Percentiles rank a stretch among this genome's conserved stretches.
These are phyloP conservation scores for Echinometra lucunter DNA, from an alignment of 53 echinoderm and acorn worm species.

Conservation along the genomic window DNA sequence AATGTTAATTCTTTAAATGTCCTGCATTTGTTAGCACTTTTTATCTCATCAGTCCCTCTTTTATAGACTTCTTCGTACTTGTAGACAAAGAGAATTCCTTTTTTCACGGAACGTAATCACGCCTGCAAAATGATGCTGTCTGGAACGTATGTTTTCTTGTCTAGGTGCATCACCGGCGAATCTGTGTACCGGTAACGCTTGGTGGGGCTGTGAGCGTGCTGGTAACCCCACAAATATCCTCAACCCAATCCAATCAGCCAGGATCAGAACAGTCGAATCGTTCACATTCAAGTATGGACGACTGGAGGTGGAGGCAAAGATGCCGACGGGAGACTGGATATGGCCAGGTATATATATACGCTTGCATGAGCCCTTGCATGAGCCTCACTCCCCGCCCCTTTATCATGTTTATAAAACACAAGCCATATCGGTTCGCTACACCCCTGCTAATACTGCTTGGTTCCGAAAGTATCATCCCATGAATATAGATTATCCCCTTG, in stretches of 20 bases:
- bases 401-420: too few relatives aligned
- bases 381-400: too few relatives aligned
- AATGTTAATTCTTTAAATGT: too few relatives aligned
- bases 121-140: background rate
- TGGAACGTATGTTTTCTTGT: background rate
- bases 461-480: too few relatives aligned
- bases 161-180: slow-evolving; percentile 86
- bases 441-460: too few relatives aligned
- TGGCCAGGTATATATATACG: slow-evolving; percentile 84
- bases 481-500: too few relatives aligned
- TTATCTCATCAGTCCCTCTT: too few relatives aligned
- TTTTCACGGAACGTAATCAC: background rate
- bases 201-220: slow-evolving; percentile 82
- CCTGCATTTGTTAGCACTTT: too few relatives aligned
- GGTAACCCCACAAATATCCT: slow-evolving; percentile 73
- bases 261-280: slow-evolving; percentile 85
- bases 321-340: slow-evolving; percentile 92
- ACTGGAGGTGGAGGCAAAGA: slow-evolving; percentile 88
- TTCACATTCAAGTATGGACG: slow-evolving; percentile 90
- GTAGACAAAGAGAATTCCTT: too few relatives aligned
- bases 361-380: too few relatives aligned
- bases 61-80: too few relatives aligned
- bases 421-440: too few relatives aligned
- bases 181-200: slow-evolving; percentile 89
- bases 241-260: slow-evolving; percentile 92